Base-by-base conservation (phyloP, 1,140 invertebrate species). In the Leptonema lineaticorne region DNA sequence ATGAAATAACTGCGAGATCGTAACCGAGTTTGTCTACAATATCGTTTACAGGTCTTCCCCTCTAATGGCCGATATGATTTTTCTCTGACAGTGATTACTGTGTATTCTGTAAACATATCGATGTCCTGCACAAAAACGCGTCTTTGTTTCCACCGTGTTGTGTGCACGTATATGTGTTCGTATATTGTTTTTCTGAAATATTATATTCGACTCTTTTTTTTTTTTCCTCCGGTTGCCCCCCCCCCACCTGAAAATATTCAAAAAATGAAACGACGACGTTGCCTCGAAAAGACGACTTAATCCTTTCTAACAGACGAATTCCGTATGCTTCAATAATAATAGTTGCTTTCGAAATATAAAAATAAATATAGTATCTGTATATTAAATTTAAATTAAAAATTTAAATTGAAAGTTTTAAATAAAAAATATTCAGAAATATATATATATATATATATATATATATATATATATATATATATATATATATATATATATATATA, bases 41-140 rank as follows among this genome's bases (percentile, higher is more conserved):
- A 66, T 66, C 63, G 37, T 24, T 66, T 66, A 56, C 63, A 66
- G 4, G 20, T 22, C 29, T 37, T 20, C 48, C 63, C 63, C 27
- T 41, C 46, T 48, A 66, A 48, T 41, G 59, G 33, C 16, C 11
- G 20, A 20, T 29, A 24, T 66, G 63, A 66, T 66, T 66, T 56
- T 56, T 24, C 33, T 33, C 45, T 66, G 63, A 66, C 63, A 66
- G 48, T 66, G 63, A 66, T 66, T 66, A 66, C 63, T 66, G 63
- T 64, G 48, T 66, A 33, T 14, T 62, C 59, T 41, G 59, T 45
- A 62, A 62, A 62, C 59, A 62, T 62, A 62, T 62, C 59, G 59
- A 45, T 62, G 27, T 62, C 59, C 59, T 62, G 37, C 59, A 22
- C 59, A 62, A 62, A 62, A 62, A 37, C 59, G 27, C n/a, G n/a